A percentile compares a stretch with the other conserved stretches of the same genome.
phyloP scores from a whole-genome alignment of 2,888 invertebrate species.

The Drosophila mayaguana region DNA sequence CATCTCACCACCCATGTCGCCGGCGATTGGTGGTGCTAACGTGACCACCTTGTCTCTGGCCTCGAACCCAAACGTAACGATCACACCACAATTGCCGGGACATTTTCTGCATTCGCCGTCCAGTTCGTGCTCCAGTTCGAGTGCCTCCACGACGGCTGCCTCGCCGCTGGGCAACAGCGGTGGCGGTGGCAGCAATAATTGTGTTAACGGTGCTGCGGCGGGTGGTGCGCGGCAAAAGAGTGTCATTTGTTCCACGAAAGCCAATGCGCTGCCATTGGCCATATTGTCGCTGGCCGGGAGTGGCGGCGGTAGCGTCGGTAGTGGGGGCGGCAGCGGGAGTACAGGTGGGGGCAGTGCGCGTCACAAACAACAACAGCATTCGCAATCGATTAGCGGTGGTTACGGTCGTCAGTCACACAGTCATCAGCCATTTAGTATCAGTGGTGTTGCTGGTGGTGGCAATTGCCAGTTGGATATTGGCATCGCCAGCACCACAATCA shows the following conservation, averaged over 20 bases:
- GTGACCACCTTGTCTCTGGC: conserved; percentile 79
- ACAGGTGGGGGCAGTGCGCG: conserved; percentile 33
- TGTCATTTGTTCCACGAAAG: conserved; percentile 84
- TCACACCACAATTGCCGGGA: conserved; percentile 79
- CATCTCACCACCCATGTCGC: conserved; percentile 84
- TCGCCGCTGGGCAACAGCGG: conserved; percentile 60
- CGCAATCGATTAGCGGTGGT: conserved; percentile 42
- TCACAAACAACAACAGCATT: conserved; percentile 22
- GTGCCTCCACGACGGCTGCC: conserved; percentile 70
- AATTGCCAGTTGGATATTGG: conserved; percentile 44
- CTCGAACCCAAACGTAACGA: conserved; percentile 83
- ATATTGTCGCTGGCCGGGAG: conserved; percentile 56
- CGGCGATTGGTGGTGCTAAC: conserved; percentile 69
- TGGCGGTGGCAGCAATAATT: conserved; percentile 10
- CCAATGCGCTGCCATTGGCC: conserved; percentile 70
- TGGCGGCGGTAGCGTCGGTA: neutral
- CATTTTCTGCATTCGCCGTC: conserved; percentile 77
- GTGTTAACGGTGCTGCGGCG: conserved; percentile 4
- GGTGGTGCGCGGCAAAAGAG: conserved; percentile 79
- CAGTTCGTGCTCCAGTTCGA: conserved; percentile 72
- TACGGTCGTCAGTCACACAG: conserved; percentile 69
- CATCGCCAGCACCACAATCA: conserved; percentile 63
- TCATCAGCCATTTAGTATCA: conserved; percentile 60
- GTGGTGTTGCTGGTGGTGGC: conserved; percentile 32
- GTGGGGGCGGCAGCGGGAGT: neutral